A percentile compares a stretch with the other conserved stretches of the same genome.
These are phyloP conservation scores for Scaptomyza graminum DNA, from an alignment of 1,140 invertebrate genomes.

Conservation along the genomic window DNA sequence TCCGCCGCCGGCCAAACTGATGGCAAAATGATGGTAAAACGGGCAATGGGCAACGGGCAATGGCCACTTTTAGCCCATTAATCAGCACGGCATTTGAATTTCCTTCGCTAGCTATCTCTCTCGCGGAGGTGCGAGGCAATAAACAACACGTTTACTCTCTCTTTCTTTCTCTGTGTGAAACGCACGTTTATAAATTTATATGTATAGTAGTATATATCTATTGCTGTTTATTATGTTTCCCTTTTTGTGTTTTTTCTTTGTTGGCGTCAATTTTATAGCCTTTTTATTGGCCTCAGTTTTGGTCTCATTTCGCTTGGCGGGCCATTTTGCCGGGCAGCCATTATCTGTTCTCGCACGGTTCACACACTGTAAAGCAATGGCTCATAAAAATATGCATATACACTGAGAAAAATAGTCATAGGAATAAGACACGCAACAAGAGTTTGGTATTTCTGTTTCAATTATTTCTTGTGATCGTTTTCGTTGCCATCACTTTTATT, in stretches of 20 bases:
- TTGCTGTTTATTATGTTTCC: constrained; percentile 15
- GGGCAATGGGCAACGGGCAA: constrained; percentile 58
- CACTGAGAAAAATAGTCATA: background rate
- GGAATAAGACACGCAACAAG: background rate
- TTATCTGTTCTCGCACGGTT: constrained; percentile 45
- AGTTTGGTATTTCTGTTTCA: too few relatives aligned
- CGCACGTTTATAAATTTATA: background rate
- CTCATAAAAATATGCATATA: constrained; percentile 73
- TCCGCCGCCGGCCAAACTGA: constrained; percentile 59
- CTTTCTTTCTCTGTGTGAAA: background rate
- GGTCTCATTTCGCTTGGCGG: constrained; percentile 67
- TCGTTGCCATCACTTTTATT: too few relatives aligned
- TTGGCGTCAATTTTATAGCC: constrained; percentile 77
- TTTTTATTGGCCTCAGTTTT: constrained; percentile 80
- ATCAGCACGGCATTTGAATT: constrained; percentile 77
- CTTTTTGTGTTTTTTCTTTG: constrained; percentile 43
- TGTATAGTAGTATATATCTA: background rate
- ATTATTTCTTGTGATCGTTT: too few relatives aligned
- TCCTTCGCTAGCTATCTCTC: constrained; percentile 33
- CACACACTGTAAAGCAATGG: constrained; percentile 51
- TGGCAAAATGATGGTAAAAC: constrained; percentile 28
- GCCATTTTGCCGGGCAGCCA: constrained; percentile 44
- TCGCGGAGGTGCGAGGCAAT: constrained; percentile 37
- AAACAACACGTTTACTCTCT: constrained; percentile 23
- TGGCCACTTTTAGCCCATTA: constrained; percentile 59